phyloP scores from a whole-genome alignment of 2,888 invertebrate genomes.

The Macropis europaea region DNA sequence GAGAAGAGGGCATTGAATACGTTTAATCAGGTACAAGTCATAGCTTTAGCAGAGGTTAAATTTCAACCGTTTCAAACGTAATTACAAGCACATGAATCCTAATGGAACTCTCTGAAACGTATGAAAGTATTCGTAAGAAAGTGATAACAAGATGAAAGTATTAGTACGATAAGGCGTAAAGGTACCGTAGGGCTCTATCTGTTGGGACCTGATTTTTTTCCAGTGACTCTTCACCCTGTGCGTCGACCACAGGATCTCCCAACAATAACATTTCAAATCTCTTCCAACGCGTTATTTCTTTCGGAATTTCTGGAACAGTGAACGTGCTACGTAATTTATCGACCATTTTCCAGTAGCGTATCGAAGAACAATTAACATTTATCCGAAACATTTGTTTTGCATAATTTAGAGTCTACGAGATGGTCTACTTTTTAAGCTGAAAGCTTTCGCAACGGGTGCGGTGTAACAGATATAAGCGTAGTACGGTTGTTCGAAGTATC shows the following conservation, averaged over 20 bases:
- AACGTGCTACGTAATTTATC: too few relatives aligned
- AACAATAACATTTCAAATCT: background rate
- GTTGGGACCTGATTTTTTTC: slow-evolving; percentile 32
- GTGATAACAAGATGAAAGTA: slow-evolving; percentile 69
- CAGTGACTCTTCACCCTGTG: slow-evolving; percentile 17
- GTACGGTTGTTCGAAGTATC: too few relatives aligned
- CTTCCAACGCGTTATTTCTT: background rate
- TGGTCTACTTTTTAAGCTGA: too few relatives aligned
- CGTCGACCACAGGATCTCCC: background rate
- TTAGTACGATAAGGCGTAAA: slow-evolving; percentile 50
- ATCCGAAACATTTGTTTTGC: too few relatives aligned
- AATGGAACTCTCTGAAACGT: slow-evolving; percentile 52
- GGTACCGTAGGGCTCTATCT: slow-evolving; percentile 42
- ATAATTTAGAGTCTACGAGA: too few relatives aligned
- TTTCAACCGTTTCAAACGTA: slow-evolving; percentile 34
- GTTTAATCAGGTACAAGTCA: slow-evolving; percentile 21
- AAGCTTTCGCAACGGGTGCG: too few relatives aligned
- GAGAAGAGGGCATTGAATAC: background rate
- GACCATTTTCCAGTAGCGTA: too few relatives aligned
- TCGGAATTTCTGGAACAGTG: too few relatives aligned
- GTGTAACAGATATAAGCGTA: too few relatives aligned
- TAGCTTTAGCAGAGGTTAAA: slow-evolving; percentile 25
- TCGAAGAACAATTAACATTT: too few relatives aligned
- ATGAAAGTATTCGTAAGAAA: slow-evolving; percentile 75
- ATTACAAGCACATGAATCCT: slow-evolving; percentile 7